phyloP scores from a whole-genome alignment of 2,113 vertebrate genomes.

The Regulus satrapa region DNA sequence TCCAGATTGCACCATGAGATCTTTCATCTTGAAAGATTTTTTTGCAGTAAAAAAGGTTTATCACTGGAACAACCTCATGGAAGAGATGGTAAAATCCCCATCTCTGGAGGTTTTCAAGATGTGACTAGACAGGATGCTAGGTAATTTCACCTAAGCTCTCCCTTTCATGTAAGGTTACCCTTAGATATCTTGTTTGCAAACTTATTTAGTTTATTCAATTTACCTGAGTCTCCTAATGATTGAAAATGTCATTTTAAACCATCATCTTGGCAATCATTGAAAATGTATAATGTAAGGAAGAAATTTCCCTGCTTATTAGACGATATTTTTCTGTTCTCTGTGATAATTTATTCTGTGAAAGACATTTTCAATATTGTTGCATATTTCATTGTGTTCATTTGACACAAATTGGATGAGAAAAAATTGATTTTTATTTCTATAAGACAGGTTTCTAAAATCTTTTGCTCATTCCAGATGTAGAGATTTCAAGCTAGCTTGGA shows the following conservation, averaged over 20 bases:
- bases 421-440: background rate
- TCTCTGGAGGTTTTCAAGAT: background rate
- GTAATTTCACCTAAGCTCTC: background rate
- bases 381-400: background rate
- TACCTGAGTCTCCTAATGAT: background rate
- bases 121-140: background rate
- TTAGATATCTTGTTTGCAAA: background rate
- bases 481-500: background rate
- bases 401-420: background rate
- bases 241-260: background rate
- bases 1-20: rapidly evolving
- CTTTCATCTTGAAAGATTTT: background rate
- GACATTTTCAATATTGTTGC: background rate
- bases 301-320: background rate
- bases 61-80: background rate
- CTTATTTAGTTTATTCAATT: background rate
- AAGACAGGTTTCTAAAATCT: background rate
- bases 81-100: background rate
- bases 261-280: background rate
- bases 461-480: background rate
- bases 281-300: background rate
- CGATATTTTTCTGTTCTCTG: background rate
- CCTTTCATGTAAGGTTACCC: background rate
- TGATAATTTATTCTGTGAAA: background rate
- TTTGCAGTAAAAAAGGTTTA: background rate